Conservation (phyloP, 2,797 vertebrate genomes). For the Toxotes lorentzi region DNA sequence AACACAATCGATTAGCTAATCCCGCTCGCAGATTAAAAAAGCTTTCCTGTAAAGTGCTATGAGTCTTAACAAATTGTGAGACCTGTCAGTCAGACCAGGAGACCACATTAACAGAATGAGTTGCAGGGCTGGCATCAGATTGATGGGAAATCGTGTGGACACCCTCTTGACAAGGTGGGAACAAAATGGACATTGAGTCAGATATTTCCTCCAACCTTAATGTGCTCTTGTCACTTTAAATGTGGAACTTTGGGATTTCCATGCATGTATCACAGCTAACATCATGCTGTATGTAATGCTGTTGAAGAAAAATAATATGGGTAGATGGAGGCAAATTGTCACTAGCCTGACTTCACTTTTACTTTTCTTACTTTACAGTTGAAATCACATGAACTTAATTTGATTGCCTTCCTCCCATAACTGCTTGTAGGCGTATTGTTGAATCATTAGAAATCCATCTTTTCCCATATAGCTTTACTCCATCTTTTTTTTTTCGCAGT, state of each 20-base stretch:
- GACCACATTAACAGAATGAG: slow-evolving; percentile 32
- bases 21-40: slow-evolving; percentile 57
- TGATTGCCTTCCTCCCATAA: neutral
- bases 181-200: neutral
- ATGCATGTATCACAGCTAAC: neutral
- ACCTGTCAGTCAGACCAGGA: slow-evolving; percentile 14
- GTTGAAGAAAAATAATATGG: neutral
- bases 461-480: slow-evolving; percentile 16
- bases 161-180: neutral
- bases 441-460: slow-evolving; percentile 19
- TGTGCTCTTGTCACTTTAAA: neutral
- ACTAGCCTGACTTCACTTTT: neutral
- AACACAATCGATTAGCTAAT: slow-evolving; percentile 49
- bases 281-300: neutral
- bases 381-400: neutral
- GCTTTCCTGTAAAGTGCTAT: slow-evolving; percentile 39
- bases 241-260: neutral
- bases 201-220: slow-evolving; percentile 9
- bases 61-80: slow-evolving; percentile 33
- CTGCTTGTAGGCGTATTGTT: neutral
- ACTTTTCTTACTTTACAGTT: neutral
- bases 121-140: slow-evolving; percentile 22
- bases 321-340: neutral
- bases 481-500: neutral
- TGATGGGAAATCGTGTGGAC: slow-evolving; percentile 9